These are phyloP conservation scores for Eurytoma californica DNA, from an alignment of 2,888 invertebrate species.

Conservation along the genomic window DNA sequence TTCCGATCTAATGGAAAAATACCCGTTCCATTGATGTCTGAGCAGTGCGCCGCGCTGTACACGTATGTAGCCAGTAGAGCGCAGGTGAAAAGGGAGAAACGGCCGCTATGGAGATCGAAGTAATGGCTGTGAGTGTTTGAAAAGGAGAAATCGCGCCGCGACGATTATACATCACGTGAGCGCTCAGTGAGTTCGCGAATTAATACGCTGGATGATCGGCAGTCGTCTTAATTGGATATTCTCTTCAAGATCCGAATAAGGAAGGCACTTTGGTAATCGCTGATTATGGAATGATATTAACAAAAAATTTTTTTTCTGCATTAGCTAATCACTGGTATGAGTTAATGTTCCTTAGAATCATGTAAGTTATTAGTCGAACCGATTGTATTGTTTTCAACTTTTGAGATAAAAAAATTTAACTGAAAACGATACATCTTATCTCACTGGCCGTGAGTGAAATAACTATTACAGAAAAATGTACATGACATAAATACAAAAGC, in stretches of 20 bases:
- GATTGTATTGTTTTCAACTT: too few relatives aligned
- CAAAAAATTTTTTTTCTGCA: too few relatives aligned
- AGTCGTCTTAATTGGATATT: neutral
- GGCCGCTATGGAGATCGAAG: slow-evolving; percentile 66
- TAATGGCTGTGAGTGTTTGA: slow-evolving; percentile 70
- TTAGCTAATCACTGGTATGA: too few relatives aligned
- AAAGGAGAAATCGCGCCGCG: slow-evolving; percentile 61
- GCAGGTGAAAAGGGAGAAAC: slow-evolving; percentile 31
- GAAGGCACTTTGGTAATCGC: neutral
- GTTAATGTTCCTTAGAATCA: too few relatives aligned
- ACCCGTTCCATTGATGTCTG: slow-evolving; percentile 71
- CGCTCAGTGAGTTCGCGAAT: neutral
- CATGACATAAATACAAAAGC: neutral
- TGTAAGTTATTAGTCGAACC: too few relatives aligned
- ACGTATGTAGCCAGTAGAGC: slow-evolving; percentile 36
- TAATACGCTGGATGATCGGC: neutral
- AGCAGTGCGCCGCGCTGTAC: slow-evolving; percentile 51
- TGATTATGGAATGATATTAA: neutral
- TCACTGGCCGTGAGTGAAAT: too few relatives aligned
- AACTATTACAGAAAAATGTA: too few relatives aligned
- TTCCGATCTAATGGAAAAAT: slow-evolving; percentile 74
- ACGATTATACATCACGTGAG: slow-evolving; percentile 56
- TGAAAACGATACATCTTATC: too few relatives aligned
- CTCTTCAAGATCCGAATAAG: too few relatives aligned
- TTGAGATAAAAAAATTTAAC: too few relatives aligned